Percentiles rank a stretch among this genome's conserved stretches.
phyloP scores from a whole-genome alignment of 2,797 vertebrate genomes.

The Gymnothorax javanicus region DNA sequence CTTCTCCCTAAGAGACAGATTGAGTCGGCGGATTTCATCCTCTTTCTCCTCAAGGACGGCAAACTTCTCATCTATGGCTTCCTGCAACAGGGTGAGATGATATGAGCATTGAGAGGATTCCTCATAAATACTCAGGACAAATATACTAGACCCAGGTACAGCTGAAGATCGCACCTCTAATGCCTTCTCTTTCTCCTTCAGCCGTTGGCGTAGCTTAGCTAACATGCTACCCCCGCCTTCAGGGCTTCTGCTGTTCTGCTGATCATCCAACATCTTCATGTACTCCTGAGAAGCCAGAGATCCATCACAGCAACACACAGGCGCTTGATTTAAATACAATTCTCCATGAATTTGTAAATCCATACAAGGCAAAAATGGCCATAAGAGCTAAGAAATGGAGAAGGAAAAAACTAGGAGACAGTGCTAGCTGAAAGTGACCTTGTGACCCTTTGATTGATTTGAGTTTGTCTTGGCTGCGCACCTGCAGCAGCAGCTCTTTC shows the following conservation, averaged over 20 bases:
- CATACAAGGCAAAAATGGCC: background rate
- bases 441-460: background rate
- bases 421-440: background rate
- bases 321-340: background rate
- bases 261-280: constrained; percentile 71
- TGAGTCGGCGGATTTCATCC: constrained; percentile 76
- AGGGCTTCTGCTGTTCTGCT: constrained; percentile 69
- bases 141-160: background rate
- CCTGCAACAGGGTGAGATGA: constrained; percentile 58
- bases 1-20: constrained; percentile 74
- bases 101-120: background rate
- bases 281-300: constrained; percentile 66
- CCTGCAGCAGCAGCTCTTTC: constrained; percentile 82
- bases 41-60: constrained; percentile 79
- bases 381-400: background rate
- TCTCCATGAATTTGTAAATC: background rate
- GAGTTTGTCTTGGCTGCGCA: constrained; percentile 31
- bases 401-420: background rate
- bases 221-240: constrained; percentile 67
- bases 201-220: constrained; percentile 71
- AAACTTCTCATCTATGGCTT: constrained; percentile 74
- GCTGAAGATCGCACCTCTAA: constrained; percentile 65
- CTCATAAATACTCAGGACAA: background rate
- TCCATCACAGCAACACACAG: background rate
- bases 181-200: constrained; percentile 77